A percentile compares a stretch with the other conserved stretches of the same genome.
These are phyloP conservation scores for Rhingia rostrata DNA, from an alignment of 2,888 invertebrate species.

Conservation along the genomic window DNA sequence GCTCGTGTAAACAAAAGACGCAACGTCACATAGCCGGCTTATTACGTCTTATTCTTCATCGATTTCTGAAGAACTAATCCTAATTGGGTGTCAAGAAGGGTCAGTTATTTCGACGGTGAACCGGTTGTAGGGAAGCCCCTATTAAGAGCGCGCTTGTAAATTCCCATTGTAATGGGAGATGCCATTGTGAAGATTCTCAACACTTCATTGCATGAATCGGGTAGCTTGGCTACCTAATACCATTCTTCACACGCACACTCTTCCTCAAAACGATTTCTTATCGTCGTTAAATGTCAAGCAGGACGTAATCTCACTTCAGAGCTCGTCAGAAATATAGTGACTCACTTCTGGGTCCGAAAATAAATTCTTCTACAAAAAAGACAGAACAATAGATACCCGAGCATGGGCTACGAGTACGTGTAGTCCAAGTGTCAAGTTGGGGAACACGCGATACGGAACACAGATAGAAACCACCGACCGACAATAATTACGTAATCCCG, in stretches of 20 bases:
- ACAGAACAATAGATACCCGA: not conserved
- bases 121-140: constrained; percentile 47
- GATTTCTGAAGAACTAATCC: constrained; percentile 32
- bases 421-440: constrained; percentile 12
- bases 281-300: constrained; percentile 72
- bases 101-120: constrained; percentile 43
- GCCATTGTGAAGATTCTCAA: constrained; percentile 37
- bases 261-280: constrained; percentile 45
- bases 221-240: constrained; percentile 32
- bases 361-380: constrained; percentile 22
- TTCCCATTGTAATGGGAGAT: constrained; percentile 13
- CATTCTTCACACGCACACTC: constrained; percentile 40
- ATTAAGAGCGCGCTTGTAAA: constrained; percentile 17
- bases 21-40: constrained; percentile 44
- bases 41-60: constrained; percentile 28
- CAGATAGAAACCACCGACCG: constrained; percentile 9
- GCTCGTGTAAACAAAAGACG: constrained; percentile 58
- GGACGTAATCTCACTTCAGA: constrained; percentile 59
- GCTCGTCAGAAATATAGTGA: not conserved
- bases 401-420: no score
- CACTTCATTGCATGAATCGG: constrained; percentile 13
- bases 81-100: constrained; percentile 67
- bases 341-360: constrained; percentile 28
- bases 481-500: constrained; percentile 53
- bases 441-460: constrained; percentile 12